Conservation (phyloP, 1,140 invertebrate genomes). For the Neuroterus valhalla region DNA sequence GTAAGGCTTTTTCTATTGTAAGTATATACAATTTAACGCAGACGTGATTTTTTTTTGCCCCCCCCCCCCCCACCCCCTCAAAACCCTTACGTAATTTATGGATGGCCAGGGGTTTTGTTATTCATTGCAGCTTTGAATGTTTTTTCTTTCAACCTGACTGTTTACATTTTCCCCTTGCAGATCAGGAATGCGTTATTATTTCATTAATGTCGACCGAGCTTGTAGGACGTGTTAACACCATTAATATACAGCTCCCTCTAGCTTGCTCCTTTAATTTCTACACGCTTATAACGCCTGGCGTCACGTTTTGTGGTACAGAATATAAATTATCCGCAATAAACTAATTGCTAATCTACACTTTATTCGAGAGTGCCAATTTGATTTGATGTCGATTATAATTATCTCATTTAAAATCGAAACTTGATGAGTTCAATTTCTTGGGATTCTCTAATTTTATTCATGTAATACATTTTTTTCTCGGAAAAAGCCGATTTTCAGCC, state of each 20-base stretch:
- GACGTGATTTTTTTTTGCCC: too few relatives aligned
- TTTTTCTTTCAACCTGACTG: neutral
- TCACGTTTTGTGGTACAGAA: neutral
- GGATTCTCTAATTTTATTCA: too few relatives aligned
- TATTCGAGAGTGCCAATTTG: neutral
- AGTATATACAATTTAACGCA: too few relatives aligned
- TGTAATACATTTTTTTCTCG: too few relatives aligned
- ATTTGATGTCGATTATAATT: neutral
- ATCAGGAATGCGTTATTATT: slow-evolving; percentile 29
- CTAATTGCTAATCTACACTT: slow-evolving; percentile 11
- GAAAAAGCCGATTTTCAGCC: too few relatives aligned
- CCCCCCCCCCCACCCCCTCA: too few relatives aligned
- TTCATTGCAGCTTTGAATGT: neutral
- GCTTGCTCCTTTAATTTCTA: slow-evolving; percentile 16
- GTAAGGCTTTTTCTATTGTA: too few relatives aligned
- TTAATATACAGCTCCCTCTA: slow-evolving; percentile 8
- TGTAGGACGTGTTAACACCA: slow-evolving; percentile 22
- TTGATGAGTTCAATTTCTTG: neutral
- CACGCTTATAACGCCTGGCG: neutral
- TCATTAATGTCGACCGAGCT: neutral
- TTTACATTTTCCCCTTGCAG: neutral
- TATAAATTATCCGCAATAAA: slow-evolving; percentile 8
- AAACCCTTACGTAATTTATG: too few relatives aligned
- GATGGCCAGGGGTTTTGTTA: neutral
- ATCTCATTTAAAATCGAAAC: neutral